Conservation (phyloP, 2,797 vertebrate species). For the Hypotaenidia philippensis region DNA sequence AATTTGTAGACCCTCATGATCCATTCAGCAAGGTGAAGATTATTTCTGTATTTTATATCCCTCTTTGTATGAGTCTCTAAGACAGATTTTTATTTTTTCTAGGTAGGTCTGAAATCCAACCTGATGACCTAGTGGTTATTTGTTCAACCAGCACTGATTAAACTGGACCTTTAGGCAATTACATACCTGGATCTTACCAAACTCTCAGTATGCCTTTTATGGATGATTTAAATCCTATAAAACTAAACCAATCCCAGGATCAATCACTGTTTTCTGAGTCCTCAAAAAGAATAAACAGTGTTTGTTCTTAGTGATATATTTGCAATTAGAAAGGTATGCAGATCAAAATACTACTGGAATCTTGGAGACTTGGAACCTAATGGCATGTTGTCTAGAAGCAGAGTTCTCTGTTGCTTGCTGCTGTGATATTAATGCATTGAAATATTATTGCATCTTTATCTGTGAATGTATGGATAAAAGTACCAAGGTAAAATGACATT, state of each 20-base stretch:
- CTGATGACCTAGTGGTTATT: not conserved
- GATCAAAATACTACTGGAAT: not conserved
- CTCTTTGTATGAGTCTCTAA: not conserved
- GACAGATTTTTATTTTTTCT: not conserved
- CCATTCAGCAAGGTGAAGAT: not conserved
- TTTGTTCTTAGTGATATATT: not conserved
- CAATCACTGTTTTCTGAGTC: not conserved
- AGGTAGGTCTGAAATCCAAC: not conserved
- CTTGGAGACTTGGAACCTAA: not conserved
- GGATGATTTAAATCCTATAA: not conserved
- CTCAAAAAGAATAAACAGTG: not conserved
- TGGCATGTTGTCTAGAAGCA: not conserved
- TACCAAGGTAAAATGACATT: not conserved
- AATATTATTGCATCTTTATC: not conserved
- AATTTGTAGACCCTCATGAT: not conserved
- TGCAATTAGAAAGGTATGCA: not conserved
- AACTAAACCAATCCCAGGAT: not conserved
- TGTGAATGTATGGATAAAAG: not conserved
- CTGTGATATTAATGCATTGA: not conserved
- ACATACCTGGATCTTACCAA: not conserved
- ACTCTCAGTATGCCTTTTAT: not conserved
- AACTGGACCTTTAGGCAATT: not conserved
- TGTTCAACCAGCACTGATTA: not conserved
- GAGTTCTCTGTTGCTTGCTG: not conserved
- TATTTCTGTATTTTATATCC: not conserved